Conservation (phyloP, 2,888 invertebrate species). For the Tetrapedia diversipes region DNA sequence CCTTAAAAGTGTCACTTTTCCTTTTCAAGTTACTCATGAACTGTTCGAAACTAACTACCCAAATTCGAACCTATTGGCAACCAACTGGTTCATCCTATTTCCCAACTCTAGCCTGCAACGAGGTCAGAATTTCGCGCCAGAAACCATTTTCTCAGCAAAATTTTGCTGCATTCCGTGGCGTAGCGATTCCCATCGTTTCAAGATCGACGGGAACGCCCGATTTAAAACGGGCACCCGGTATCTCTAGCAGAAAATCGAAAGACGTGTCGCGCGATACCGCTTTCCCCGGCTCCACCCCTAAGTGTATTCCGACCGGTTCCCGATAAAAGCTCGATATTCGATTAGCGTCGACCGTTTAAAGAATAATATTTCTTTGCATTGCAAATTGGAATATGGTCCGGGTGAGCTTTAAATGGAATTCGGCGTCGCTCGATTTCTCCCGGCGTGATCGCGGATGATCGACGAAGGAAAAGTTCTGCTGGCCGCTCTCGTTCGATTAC, state of each 20-base stretch:
- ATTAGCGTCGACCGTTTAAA: slow-evolving; percentile 72
- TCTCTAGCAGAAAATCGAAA: slow-evolving; percentile 45
- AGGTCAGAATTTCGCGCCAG: slow-evolving; percentile 60
- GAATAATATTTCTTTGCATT: slow-evolving; percentile 74
- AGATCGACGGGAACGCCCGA: slow-evolving; percentile 53
- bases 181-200: slow-evolving; percentile 56
- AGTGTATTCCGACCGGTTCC: neutral
- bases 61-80: no score
- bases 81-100: no score
- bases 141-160: slow-evolving; percentile 55
- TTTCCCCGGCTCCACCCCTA: neutral
- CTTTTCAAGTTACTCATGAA: no score
- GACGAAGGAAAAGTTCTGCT: slow-evolving; percentile 29
- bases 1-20: no score
- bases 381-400: slow-evolving; percentile 68
- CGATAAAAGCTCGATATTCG: slow-evolving; percentile 69
- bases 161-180: slow-evolving; percentile 57
- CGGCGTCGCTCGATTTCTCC: slow-evolving; percentile 67
- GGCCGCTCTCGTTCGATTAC: slow-evolving; percentile 25
- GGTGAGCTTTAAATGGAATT: slow-evolving; percentile 65
- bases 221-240: slow-evolving; percentile 50
- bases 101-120: slow-evolving; percentile 30
- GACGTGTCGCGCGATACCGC: slow-evolving; percentile 40
- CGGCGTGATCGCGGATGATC: slow-evolving; percentile 34
- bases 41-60: no score